phyloP scores from a whole-genome alignment of 2,113 vertebrate genomes.

The Ursus arctos region DNA sequence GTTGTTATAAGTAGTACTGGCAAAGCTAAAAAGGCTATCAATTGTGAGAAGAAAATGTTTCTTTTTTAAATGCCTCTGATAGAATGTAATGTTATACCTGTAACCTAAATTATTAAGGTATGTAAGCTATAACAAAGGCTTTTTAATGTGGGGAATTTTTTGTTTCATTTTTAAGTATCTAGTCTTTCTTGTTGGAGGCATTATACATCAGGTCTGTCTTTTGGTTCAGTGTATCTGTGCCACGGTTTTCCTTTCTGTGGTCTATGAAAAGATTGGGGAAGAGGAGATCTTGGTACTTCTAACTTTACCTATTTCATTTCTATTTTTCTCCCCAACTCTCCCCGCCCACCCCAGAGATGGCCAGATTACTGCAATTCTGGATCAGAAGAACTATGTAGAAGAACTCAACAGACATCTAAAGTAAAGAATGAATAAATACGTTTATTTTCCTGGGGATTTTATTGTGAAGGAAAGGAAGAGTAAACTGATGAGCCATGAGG shows the following conservation, averaged over 20 bases:
- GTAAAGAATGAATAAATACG: conserved; percentile 83
- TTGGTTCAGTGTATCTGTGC: background rate
- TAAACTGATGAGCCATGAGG: background rate
- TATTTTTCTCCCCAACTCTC: background rate
- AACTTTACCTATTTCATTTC: conserved; percentile 27
- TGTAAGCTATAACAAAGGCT: background rate
- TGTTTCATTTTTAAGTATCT: background rate
- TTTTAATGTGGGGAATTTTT: background rate
- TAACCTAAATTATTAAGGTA: background rate
- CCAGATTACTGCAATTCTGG: conserved; percentile 98
- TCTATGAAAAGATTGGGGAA: background rate
- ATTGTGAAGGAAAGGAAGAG: background rate
- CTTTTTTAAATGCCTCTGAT: background rate
- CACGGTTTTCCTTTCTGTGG: background rate
- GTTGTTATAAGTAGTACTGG: conserved; percentile 2
- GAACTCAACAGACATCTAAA: conserved; percentile 99
- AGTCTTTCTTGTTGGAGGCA: background rate
- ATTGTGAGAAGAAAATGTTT: conserved; percentile 7
- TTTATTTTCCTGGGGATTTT: background rate
- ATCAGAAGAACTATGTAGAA: conserved; percentile 99
- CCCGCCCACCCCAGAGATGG: conserved; percentile 90
- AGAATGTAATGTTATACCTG: background rate
- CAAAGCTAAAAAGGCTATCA: conserved; percentile 3
- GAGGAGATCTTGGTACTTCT: background rate
- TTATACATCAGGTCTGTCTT: background rate